Evolutionary conservation across 2,797 vertebrate genomes (phyloP).

Genomic region (Lophura swinhoii): DNA sequence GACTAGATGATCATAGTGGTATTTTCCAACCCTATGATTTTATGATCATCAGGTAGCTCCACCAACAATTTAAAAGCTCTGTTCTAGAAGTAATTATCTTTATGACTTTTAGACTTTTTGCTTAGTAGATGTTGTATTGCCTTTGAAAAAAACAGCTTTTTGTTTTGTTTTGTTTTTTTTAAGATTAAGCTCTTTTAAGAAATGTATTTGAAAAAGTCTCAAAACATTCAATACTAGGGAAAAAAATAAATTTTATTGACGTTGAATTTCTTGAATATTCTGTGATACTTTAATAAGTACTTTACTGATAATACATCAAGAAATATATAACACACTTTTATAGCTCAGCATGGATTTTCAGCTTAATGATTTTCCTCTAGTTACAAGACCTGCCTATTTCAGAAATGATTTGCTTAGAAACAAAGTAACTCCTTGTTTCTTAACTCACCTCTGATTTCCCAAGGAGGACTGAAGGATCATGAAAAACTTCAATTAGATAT

Average conservation of each 20-base stretch:
- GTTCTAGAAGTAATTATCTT: neutral
- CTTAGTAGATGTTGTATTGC: neutral
- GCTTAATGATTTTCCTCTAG: conserved; percentile 32
- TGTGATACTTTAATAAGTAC: conserved; percentile 18
- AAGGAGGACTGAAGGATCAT: neutral
- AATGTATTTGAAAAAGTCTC: neutral
- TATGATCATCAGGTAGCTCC: neutral
- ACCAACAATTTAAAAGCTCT: neutral
- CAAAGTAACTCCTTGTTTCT: neutral
- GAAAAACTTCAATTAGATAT: conserved; percentile 16
- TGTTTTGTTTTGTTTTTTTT: neutral
- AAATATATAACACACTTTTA: conserved; percentile 11
- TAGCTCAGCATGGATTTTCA: conserved; percentile 54
- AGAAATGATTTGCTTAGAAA: conserved; percentile 35
- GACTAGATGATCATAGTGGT: too few species aligned
- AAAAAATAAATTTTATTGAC: conserved; percentile 24
- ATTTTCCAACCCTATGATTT: too few species aligned
- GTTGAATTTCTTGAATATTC: conserved; percentile 30
- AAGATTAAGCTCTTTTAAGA: neutral
- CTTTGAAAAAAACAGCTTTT: neutral
- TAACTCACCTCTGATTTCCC: neutral
- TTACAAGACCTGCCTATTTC: neutral
- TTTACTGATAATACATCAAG: conserved; percentile 45
- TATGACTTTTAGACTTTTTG: neutral
- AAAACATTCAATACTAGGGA: neutral